phyloP scores from a whole-genome alignment of 1,140 invertebrate genomes.

The Nasonia vitripennis region DNA sequence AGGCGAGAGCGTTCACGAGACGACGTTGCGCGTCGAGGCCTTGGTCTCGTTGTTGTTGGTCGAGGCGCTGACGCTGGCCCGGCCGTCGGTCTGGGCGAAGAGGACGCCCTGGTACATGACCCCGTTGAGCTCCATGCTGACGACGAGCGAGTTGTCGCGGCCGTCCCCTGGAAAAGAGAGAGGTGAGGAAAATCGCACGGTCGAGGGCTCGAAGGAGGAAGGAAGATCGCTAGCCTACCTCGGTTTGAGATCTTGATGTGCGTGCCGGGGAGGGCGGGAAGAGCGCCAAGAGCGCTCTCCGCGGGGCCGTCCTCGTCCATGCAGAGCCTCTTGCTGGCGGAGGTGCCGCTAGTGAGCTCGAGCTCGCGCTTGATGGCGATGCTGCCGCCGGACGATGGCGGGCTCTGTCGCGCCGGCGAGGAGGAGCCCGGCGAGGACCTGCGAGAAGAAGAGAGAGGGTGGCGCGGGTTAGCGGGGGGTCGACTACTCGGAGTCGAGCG shows the following conservation, averaged over 20 bases:
- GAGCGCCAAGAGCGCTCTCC: conserved; percentile 68
- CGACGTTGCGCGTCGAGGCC: conserved; percentile 71
- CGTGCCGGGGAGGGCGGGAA: conserved; percentile 75
- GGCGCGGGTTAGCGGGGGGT: not conserved
- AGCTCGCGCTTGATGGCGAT: conserved; percentile 79
- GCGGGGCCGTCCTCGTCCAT: conserved; percentile 68
- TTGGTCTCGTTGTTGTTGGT: conserved; percentile 58
- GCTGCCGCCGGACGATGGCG: conserved; percentile 61
- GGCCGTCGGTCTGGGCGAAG: conserved; percentile 80
- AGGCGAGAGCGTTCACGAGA: conserved; percentile 68
- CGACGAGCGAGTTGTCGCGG: conserved; percentile 90
- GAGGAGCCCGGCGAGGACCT: conserved; percentile 68
- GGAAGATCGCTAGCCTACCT: conserved; percentile 75
- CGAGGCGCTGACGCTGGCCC: conserved; percentile 50
- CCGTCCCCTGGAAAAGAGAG: conserved; percentile 77
- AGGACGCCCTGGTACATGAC: conserved; percentile 92
- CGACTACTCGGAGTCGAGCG: too few species aligned
- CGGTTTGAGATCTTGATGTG: conserved; percentile 93
- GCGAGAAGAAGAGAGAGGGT: not conserved
- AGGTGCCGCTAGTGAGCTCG: conserved; percentile 74
- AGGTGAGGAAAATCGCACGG: too few species aligned
- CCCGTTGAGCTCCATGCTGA: conserved; percentile 98
- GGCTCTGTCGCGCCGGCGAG: conserved; percentile 63
- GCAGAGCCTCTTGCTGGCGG: conserved; percentile 79
- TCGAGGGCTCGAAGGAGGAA: too few species aligned